phyloP scores from a whole-genome alignment of 1,140 invertebrate genomes.

The Cepaea nemoralis region DNA sequence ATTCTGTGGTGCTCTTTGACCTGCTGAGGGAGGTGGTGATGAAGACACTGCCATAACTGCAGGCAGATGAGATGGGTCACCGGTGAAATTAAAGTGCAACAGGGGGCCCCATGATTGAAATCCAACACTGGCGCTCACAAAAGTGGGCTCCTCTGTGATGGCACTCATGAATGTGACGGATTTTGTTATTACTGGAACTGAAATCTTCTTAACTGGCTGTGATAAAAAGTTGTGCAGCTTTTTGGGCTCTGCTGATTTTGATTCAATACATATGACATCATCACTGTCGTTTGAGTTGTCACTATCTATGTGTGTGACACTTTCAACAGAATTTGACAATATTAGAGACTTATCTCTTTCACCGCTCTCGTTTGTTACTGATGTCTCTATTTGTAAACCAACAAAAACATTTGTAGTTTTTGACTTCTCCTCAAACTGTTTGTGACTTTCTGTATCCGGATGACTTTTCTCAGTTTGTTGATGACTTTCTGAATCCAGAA shows the following conservation, averaged over 20 bases:
- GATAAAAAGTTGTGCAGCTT: slow-evolving; percentile 7
- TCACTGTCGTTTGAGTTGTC: slow-evolving; percentile 12
- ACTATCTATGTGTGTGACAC: background rate
- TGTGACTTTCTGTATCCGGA: background rate
- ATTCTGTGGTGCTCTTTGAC: background rate
- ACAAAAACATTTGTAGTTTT: background rate
- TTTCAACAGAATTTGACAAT: background rate
- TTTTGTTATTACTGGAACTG: background rate
- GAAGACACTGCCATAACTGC: slow-evolving; percentile 17
- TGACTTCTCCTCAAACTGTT: background rate
- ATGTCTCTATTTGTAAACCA: background rate
- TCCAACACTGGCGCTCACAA: slow-evolving; percentile 5
- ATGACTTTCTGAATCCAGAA: no score
- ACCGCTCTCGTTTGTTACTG: background rate
- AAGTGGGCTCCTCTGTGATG: slow-evolving; percentile 22
- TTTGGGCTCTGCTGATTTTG: slow-evolving; percentile 6
- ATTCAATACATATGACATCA: slow-evolving; percentile 38
- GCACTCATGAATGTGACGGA: slow-evolving; percentile 20
- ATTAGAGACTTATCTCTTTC: background rate
- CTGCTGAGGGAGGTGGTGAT: background rate
- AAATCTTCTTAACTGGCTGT: background rate
- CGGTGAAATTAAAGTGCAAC: slow-evolving; percentile 32
- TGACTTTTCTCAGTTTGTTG: background rate
- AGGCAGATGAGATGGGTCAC: slow-evolving; percentile 29
- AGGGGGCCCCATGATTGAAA: slow-evolving; percentile 15